Evolutionary conservation across 2,888 invertebrate genomes (phyloP).

Genomic region (Drosophila nr. perissopoda): DNA sequence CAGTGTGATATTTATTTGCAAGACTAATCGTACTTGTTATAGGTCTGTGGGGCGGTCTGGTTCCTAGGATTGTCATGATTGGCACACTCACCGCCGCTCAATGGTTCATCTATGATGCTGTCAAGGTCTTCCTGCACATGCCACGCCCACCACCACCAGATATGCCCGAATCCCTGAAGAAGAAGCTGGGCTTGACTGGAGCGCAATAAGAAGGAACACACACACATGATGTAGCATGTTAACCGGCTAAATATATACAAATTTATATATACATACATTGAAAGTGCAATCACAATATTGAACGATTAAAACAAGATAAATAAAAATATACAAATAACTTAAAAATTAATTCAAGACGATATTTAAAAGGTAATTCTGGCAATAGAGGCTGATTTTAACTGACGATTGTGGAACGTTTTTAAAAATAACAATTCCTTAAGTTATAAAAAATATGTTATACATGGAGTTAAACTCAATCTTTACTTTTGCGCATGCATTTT

Average conservation of each 20-base stretch:
- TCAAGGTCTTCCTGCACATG: constrained; percentile 91
- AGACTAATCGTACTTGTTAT: not conserved
- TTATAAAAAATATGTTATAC: not conserved
- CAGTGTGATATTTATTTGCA: not conserved
- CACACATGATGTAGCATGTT: constrained; percentile 33
- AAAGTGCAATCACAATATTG: constrained; percentile 57
- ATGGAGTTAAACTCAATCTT: not conserved
- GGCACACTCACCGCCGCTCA: constrained; percentile 96
- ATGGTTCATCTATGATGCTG: constrained; percentile 97
- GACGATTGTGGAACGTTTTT: not conserved
- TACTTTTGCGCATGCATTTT: not conserved
- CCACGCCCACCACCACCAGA: constrained; percentile 96
- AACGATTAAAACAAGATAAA: constrained; percentile 58
- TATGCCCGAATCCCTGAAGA: constrained; percentile 94
- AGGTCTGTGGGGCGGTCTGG: constrained; percentile 93
- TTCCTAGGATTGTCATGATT: constrained; percentile 96
- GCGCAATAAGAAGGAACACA: constrained; percentile 43
- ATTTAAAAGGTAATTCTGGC: not conserved
- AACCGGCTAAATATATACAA: constrained; percentile 40
- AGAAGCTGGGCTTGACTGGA: constrained; percentile 86
- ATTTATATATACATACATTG: constrained; percentile 23
- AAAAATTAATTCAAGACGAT: not conserved
- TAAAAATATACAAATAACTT: constrained; percentile 46
- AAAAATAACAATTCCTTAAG: not conserved
- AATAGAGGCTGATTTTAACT: not conserved